Percentiles rank a stretch among this genome's conserved stretches.
Conservation (phyloP, 2,113 vertebrate genomes). For the Globicephala melas region DNA sequence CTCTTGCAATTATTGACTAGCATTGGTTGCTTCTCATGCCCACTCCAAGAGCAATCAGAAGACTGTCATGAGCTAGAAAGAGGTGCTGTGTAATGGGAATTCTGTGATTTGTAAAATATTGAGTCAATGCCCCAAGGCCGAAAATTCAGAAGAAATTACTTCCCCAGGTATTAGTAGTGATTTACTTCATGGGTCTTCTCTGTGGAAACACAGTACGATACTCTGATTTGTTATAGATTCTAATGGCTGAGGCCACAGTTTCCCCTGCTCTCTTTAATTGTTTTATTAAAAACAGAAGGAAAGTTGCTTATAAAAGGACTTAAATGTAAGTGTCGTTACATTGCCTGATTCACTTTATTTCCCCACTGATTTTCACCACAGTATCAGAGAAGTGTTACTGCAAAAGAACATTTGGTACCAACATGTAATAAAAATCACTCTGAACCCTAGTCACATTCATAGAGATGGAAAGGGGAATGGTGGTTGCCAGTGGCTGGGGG, state of each 20-base stretch:
- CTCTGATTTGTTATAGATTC: background rate
- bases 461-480: background rate
- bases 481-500: background rate
- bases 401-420: slow-evolving; percentile 29
- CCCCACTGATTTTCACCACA: background rate
- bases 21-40: background rate
- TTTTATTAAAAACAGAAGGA: slow-evolving; percentile 22
- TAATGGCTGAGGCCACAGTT: background rate
- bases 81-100: background rate
- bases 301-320: background rate
- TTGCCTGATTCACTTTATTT: background rate
- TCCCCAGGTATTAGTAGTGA: background rate
- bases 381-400: slow-evolving; percentile 6
- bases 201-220: background rate
- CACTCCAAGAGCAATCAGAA: background rate
- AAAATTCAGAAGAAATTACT: slow-evolving; percentile 4
- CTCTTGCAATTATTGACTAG: background rate
- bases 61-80: background rate
- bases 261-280: background rate
- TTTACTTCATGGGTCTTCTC: background rate
- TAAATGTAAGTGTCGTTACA: background rate
- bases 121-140: background rate
- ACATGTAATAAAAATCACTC: slow-evolving; percentile 14
- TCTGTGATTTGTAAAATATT: background rate
- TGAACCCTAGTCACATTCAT: slow-evolving; percentile 25